A percentile compares a stretch with the other conserved stretches of the same genome.
Evolutionary conservation across 1,140 invertebrate species (phyloP).

Genomic region (Phenacoccus solenopsis): DNA sequence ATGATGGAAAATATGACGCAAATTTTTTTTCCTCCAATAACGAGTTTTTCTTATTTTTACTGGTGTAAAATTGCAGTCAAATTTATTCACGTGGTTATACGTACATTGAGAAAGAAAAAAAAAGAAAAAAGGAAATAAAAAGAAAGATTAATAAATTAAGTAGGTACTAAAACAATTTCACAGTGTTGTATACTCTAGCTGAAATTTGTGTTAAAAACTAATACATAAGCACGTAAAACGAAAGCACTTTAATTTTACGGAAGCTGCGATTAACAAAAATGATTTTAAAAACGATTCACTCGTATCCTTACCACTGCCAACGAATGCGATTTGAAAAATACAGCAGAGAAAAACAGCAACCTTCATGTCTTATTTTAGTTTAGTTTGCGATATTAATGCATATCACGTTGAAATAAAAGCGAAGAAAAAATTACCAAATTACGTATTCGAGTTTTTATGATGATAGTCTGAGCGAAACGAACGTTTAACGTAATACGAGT

Average conservation of each 20-base stretch:
- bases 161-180: not conserved
- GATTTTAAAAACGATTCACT: not conserved
- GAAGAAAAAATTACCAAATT: not conserved
- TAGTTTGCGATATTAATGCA: not conserved
- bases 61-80: too few relatives aligned
- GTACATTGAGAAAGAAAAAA: too few relatives aligned
- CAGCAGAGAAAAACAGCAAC: not conserved
- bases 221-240: not conserved
- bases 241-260: not conserved
- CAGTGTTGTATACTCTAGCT: too few relatives aligned
- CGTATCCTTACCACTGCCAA: not conserved
- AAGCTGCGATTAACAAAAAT: not conserved
- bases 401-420: not conserved
- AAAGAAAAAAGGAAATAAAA: too few relatives aligned
- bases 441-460: not conserved
- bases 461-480: not conserved
- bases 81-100: too few relatives aligned
- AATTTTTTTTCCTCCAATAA: too few relatives aligned
- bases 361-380: not conserved
- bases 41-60: too few relatives aligned
- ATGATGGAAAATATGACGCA: too few relatives aligned
- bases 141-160: too few relatives aligned
- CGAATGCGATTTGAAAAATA: not conserved
- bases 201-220: too few relatives aligned
- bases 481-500: not conserved